Conservation (phyloP, 2,797 vertebrate species). For the Sarcoramphus papa region DNA sequence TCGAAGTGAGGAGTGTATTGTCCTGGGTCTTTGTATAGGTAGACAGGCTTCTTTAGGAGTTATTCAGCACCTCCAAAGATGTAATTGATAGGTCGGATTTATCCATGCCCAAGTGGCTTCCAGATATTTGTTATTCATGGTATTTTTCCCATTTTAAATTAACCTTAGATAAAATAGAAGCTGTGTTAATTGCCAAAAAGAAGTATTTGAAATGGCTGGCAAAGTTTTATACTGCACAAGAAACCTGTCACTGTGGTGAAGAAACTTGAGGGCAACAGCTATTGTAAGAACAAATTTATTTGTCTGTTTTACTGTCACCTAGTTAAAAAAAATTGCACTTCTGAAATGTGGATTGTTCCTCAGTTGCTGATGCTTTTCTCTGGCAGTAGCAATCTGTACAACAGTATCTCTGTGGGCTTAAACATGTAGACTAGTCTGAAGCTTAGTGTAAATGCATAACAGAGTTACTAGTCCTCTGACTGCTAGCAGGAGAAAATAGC, state of each 20-base stretch:
- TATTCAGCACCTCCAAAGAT: neutral
- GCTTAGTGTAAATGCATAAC: neutral
- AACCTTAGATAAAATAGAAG: neutral
- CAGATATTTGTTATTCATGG: neutral
- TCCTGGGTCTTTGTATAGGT: neutral
- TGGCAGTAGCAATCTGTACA: neutral
- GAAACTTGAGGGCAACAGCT: neutral
- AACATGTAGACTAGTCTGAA: neutral
- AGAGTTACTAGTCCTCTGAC: neutral
- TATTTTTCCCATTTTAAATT: neutral
- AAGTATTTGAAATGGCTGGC: neutral
- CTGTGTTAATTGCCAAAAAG: neutral
- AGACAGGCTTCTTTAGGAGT: neutral
- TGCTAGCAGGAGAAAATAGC: neutral
- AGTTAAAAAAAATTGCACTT: neutral
- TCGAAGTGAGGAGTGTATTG: neutral
- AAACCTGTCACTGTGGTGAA: neutral
- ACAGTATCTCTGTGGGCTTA: neutral
- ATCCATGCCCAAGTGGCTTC: neutral
- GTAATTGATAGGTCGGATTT: neutral
- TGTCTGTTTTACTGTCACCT: neutral
- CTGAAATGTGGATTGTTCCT: neutral
- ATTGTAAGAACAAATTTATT: neutral
- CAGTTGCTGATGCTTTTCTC: neutral
- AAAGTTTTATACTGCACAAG: neutral